Evolutionary conservation across 2,888 invertebrate genomes (phyloP).

Genomic region (Chrysolina oricalcia): DNA sequence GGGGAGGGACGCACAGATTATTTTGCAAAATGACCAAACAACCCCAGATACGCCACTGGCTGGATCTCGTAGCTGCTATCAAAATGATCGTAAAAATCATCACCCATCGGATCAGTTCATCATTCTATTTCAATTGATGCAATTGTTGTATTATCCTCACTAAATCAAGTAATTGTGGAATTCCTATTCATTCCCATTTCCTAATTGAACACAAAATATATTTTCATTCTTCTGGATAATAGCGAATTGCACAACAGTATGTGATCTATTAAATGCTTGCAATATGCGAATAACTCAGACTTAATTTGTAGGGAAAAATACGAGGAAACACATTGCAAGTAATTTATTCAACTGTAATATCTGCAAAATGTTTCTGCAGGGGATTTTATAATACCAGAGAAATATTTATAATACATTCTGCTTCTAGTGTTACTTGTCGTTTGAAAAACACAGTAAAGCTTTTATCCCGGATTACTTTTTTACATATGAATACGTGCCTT

Average conservation of each 20-base stretch:
- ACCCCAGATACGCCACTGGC: too few species aligned
- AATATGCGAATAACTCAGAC: background rate
- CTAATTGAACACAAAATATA: too few species aligned
- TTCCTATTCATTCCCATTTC: too few species aligned
- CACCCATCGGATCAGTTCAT: too few species aligned
- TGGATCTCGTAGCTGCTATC: too few species aligned
- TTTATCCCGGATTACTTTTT: slow-evolving; percentile 27
- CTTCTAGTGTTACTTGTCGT: slow-evolving; percentile 9
- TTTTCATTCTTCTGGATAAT: background rate
- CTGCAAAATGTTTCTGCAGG: background rate
- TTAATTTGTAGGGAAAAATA: background rate
- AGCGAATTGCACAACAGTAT: background rate
- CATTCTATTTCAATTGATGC: too few species aligned
- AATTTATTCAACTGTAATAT: background rate
- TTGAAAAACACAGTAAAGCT: slow-evolving; percentile 29
- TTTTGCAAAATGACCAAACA: too few species aligned
- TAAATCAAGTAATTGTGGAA: too few species aligned
- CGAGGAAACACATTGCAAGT: background rate
- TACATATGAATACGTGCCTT: slow-evolving; percentile 26
- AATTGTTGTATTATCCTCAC: too few species aligned
- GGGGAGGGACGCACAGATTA: too few species aligned
- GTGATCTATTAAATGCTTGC: background rate
- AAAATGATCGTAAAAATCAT: too few species aligned
- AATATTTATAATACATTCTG: slow-evolving; percentile 8
- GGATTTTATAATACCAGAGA: background rate